Percentiles rank a stretch among this genome's conserved stretches.
Conservation (phyloP, 2,797 vertebrate species). For the Zonotrichia albicollis region DNA sequence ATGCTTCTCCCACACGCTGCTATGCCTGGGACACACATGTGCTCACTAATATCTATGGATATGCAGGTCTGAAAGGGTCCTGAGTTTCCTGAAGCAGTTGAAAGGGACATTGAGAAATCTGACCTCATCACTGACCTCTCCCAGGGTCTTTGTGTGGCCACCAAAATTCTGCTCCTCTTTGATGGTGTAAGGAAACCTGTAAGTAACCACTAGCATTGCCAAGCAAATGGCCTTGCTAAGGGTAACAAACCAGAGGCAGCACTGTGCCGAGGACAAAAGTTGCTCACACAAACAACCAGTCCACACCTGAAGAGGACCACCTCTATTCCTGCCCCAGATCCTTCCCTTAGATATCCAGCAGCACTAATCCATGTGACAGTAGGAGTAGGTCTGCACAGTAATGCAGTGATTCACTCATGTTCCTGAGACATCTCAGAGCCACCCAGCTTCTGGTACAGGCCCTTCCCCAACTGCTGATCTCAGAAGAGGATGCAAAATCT, state of each 20-base stretch:
- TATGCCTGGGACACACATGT: not conserved
- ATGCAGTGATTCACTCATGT: not conserved
- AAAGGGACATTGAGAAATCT: not conserved
- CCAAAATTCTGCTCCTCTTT: not conserved
- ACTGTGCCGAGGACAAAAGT: not conserved
- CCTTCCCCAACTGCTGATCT: not conserved
- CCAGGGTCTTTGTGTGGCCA: not conserved
- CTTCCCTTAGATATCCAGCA: not conserved
- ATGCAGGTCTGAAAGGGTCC: not conserved
- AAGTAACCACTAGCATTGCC: not conserved
- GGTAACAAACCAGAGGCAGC: not conserved
- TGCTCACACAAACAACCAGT: not conserved
- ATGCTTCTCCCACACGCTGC: not conserved
- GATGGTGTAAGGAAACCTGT: not conserved
- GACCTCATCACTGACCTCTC: not conserved
- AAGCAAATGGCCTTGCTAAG: not conserved
- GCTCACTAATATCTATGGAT: not conserved
- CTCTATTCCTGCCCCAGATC: not conserved
- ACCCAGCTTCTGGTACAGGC: not conserved
- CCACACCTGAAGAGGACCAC: not conserved
- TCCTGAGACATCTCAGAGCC: not conserved
- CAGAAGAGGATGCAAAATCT: not conserved
- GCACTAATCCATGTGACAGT: not conserved
- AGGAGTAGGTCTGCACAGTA: not conserved
- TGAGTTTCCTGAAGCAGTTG: not conserved